Percentiles rank a stretch among this genome's conserved stretches.
These are phyloP conservation scores for Steinernema scapterisci DNA, from an alignment of 2,888 invertebrate species.

Conservation along the genomic window DNA sequence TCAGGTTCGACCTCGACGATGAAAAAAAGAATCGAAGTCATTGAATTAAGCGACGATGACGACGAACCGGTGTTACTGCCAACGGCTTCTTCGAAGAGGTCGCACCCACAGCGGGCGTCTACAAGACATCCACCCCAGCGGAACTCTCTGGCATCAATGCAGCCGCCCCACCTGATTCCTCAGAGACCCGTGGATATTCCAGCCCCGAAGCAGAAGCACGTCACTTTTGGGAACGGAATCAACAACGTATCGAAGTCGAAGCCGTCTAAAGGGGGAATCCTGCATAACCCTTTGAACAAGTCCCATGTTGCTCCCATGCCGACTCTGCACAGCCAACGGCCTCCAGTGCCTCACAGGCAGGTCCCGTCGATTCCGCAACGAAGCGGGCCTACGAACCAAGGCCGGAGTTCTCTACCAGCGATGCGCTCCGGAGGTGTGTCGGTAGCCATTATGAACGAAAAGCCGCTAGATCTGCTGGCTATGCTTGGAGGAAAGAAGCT, in stretches of 20 bases:
- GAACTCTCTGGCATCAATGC: background rate
- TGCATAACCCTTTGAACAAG: background rate
- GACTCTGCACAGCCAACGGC: background rate
- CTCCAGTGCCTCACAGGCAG: background rate
- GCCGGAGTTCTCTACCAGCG: background rate
- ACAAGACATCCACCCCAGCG: background rate
- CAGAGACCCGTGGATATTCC: background rate
- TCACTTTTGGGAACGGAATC: background rate
- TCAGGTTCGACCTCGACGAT: background rate
- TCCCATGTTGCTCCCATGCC: background rate
- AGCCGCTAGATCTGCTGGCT: background rate
- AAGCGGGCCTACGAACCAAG: background rate
- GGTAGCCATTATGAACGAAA: constrained; percentile 14
- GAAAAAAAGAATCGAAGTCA: constrained; percentile 23
- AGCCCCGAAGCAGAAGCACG: background rate
- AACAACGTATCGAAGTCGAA: background rate
- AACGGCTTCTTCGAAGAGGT: background rate
- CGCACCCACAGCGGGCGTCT: background rate
- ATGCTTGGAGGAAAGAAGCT: background rate
- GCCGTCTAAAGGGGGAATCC: background rate
- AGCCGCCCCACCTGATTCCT: background rate
- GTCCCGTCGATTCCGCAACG: background rate
- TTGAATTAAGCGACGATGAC: constrained; percentile 27
- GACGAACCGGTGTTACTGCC: background rate
- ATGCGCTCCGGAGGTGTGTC: background rate